phyloP scores from a whole-genome alignment of 37 sponge, comb jelly and placozoan genomes.

The Halisarca cf. caerulea region DNA sequence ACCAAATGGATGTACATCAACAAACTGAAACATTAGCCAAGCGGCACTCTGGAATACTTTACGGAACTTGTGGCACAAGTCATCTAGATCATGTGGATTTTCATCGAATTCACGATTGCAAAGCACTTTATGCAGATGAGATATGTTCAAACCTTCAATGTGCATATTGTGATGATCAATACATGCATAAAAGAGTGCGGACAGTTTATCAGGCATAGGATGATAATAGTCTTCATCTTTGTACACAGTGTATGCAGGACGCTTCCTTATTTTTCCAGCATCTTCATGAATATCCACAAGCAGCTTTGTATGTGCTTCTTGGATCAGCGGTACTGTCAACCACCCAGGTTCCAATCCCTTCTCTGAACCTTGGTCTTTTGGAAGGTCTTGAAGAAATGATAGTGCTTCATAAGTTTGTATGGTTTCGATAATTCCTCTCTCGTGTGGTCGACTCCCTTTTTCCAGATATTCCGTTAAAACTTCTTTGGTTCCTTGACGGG shows the following conservation, averaged over 20 bases:
- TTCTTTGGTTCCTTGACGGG: constrained; percentile 22
- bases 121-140: no score
- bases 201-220: no score
- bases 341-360: constrained; percentile 47
- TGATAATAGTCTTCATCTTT: not conserved
- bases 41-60: constrained; percentile 38
- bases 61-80: not conserved
- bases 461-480: not conserved
- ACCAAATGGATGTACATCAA: constrained; percentile 62
- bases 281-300: constrained; percentile 33
- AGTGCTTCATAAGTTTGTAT: constrained; percentile 45
- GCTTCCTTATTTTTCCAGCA: constrained; percentile 37
- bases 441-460: not conserved
- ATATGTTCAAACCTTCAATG: no score
- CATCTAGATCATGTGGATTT: no score
- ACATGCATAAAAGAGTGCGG: no score
- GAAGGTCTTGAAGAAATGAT: not conserved
- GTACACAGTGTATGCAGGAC: constrained; percentile 39
- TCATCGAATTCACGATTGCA: no score
- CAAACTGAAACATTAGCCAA: constrained; percentile 52
- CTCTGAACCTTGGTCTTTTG: no score
- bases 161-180: no score
- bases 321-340: constrained; percentile 51
- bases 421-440: constrained; percentile 19
- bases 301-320: constrained; percentile 31